These are phyloP conservation scores for Euplagia quadripunctaria DNA, from an alignment of 2,888 invertebrate species.

Conservation along the genomic window DNA sequence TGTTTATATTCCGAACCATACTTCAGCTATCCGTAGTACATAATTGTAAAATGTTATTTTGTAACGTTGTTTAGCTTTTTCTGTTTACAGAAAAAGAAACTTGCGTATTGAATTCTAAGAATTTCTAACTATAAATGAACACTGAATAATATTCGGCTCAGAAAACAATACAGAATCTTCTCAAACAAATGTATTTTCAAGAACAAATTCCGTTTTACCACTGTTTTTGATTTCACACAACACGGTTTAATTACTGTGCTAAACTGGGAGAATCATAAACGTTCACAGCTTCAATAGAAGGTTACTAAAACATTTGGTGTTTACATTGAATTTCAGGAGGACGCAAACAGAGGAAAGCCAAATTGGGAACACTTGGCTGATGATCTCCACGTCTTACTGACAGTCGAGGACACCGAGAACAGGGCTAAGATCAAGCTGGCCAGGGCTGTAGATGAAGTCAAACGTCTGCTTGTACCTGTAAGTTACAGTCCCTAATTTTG, in stretches of 20 bases:
- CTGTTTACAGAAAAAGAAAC: constrained; percentile 27
- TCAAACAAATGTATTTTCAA: constrained; percentile 16
- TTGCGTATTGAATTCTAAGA: constrained; percentile 11
- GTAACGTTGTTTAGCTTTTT: constrained; percentile 35
- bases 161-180: constrained; percentile 3
- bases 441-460: constrained; percentile 99
- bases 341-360: constrained; percentile 99
- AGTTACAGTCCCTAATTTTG: constrained; percentile 70
- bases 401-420: constrained; percentile 99
- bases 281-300: constrained; percentile 25
- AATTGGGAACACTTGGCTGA: constrained; percentile 99
- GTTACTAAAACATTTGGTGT: constrained; percentile 24
- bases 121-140: constrained; percentile 3
- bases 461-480: constrained; percentile 98
- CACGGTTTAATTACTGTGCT: constrained; percentile 37
- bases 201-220: constrained; percentile 35
- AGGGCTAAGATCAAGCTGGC: constrained; percentile 97
- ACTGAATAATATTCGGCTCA: constrained; percentile 10
- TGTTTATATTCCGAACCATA: constrained; percentile 55
- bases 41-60: constrained; percentile 40
- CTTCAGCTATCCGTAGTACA: constrained; percentile 41
- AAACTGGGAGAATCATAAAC: constrained; percentile 32
- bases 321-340: constrained; percentile 91
- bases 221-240: constrained; percentile 39
- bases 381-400: constrained; percentile 98